Base-by-base conservation (phyloP, 2,113 vertebrate species). In the Phrynosoma blainvillii region DNA sequence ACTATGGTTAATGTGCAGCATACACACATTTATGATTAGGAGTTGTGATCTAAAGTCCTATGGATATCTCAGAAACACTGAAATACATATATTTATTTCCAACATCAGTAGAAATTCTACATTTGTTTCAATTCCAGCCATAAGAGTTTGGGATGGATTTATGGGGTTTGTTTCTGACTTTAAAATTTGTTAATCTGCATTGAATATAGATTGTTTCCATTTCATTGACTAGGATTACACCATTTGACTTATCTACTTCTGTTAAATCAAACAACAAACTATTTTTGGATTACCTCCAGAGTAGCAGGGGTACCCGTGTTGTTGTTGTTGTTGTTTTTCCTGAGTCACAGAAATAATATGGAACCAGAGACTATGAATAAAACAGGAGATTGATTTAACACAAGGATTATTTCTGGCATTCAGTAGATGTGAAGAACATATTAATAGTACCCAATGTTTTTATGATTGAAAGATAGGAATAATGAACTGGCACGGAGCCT, bases 381-480 rank as follows among this genome's bases (percentile, higher is more conserved):
- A 93, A 74, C 81, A 94, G 82, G 84, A 93, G 47, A 91, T 84
- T 93, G 84, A 95, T 94, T 95, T 95, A 94, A 92, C 87, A 93
- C 87, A 32, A 88, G 87, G 88, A 90, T 91, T 96, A 95, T 94
- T 95, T 95, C 87, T 90, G 89, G 75, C 79, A 84, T 78, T 66
- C 68, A 90, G 59, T 82, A 71, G 91, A 90, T 94, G 88, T 91
- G 93, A 94, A 93, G 85, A 92, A 79, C 91, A 77, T 90, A 89
- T 94, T 91, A 95, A 95, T 91, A 92, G 77, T 71, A 88, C 82
- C 82, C 83, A 90, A 27, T 12, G 47, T 76, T 95, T 93, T 92
- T 91, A 87, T 87, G 91, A 94, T 54, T 93, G 85, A 93, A 92
- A 90, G 92, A 94, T 84, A 88, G 32, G 75, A 94, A 95, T 89